Base-by-base conservation (phyloP, 2,113 vertebrate genomes). In the Paramisgurnus dabryanus region DNA sequence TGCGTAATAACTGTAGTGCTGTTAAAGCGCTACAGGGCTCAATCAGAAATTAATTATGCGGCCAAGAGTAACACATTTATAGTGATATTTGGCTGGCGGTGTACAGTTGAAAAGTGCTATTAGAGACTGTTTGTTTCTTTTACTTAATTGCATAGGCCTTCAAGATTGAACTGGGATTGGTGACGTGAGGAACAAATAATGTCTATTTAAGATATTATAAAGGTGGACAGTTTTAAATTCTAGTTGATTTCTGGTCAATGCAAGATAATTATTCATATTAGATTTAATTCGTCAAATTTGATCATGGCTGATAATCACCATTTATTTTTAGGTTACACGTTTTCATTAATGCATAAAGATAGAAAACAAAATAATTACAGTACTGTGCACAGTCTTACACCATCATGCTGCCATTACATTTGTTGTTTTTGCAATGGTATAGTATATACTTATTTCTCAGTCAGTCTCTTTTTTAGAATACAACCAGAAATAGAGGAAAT, bases 41-140 rank as follows among this genome's bases (percentile, higher is more conserved):
- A 73, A 78, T 81, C 70, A 76, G 79, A 81, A 79, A 83, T 82
- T 82, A 82, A 85, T 85, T 85, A 76, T 68, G 67, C 71, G 41
- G 50, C 47, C 43, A 45, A 63, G 49, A 64, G 81, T 60, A 78
- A 80, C 66, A 69, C 43, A 77, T 80, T 77, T 68, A 41, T 76
- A 74, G 78, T 79, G 75, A 79, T 82, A 79, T 81, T 34, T 60
- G 57, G 76, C 66, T 70, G 7, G 34, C 57, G 47, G 43, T 80
- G 74, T 39, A 10, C 15, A 18, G 53, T 55, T 70, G 57, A 70
- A 70, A 71, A 76, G 76, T 64, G 67, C 70, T 47, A 57, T 77
- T 74, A 66, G 60, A 49, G 57, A 5, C 43, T 43, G 49, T 72
- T 78, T 70, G 63, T 78, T 78, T 82, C 74, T 84, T 81, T 78